Evolutionary conservation across 1,140 invertebrate species (phyloP), one percentile per base, ranked within the genome.

Genomic region (Varroa destructor): DNA sequence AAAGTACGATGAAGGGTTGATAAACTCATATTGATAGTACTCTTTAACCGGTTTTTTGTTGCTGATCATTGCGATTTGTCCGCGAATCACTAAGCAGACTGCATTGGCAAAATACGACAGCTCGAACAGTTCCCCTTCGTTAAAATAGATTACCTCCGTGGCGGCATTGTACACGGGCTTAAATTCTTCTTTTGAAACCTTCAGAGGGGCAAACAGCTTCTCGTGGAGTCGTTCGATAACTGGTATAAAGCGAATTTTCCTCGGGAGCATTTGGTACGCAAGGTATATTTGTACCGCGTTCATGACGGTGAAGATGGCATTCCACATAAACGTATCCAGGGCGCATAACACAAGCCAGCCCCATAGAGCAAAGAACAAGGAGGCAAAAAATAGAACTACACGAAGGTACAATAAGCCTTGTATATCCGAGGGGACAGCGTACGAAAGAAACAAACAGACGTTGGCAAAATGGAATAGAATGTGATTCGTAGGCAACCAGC

Each of bases 251-350:
- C 36, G 14, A 12, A 40, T 37, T 5, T 14, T 67, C 46, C 46
- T 67, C 61, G 61, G 61, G 1, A 67, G 14, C 61, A 67, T 67
- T 14, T 12, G 40, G 61, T 67, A 67, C 61, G 61, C 61, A 12
- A 67, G 10, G 37, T 67, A 67, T 12, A 37, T 43, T 8, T 92
- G 89, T 75, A 90, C 80, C 74, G 88, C 85, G 81, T 92, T 92
- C 77, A 92, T 87, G 75, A 85, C 80, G 76, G 90, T 84, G 80
- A 91, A 91, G 55, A 86, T 84, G 76, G 85, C 84, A 77, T 91
- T 91, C 90, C 90, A 93, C 67, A 91, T 81, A 75, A 89, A 87
- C 73, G 88, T 87, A 77, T 92, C 90, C 74, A 89, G 82, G 76
- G 88, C 88, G 80, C 90, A 92, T 75, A 89, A 84, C 57, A 91